phyloP scores from a whole-genome alignment of 2,113 vertebrate genomes.

The Mohoua ochrocephala region DNA sequence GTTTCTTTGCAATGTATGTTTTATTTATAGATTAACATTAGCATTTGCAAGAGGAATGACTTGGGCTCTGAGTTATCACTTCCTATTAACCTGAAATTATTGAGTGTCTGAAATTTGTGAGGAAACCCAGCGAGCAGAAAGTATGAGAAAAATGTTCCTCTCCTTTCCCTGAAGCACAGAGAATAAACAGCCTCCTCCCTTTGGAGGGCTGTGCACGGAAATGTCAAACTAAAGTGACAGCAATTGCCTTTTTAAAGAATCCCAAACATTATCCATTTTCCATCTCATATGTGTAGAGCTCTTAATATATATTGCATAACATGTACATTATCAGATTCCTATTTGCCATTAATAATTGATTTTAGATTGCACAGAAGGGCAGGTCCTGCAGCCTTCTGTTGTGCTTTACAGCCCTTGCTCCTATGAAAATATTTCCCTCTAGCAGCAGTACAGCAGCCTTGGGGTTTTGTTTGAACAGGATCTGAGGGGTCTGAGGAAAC shows the following conservation, averaged over 20 bases:
- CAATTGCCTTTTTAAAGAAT: background rate
- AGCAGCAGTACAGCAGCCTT: background rate
- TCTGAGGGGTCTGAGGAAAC: background rate
- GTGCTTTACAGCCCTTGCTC: background rate
- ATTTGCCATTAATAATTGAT: background rate
- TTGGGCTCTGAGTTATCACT: slow-evolving; percentile 39
- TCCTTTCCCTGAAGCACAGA: background rate
- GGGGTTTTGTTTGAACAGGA: background rate
- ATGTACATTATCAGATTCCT: background rate
- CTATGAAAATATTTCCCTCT: background rate
- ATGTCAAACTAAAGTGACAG: background rate
- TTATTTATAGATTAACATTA: slow-evolving; percentile 57
- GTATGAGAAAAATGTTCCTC: slow-evolving; percentile 1
- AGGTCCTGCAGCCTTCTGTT: background rate
- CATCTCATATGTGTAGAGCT: background rate
- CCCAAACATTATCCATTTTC: background rate
- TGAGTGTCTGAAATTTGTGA: slow-evolving; percentile 11
- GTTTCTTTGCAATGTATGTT: slow-evolving; percentile 6
- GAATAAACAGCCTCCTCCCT: slow-evolving; percentile 11
- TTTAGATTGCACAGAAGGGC: background rate
- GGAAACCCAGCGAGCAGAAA: slow-evolving; percentile 24
- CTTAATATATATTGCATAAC: background rate
- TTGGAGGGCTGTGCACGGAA: background rate
- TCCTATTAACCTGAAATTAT: slow-evolving; percentile 60
- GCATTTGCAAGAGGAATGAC: slow-evolving; percentile 42